These are phyloP conservation scores for Drosophila navojoa DNA, from an alignment of 1,140 invertebrate species.

Conservation along the genomic window DNA sequence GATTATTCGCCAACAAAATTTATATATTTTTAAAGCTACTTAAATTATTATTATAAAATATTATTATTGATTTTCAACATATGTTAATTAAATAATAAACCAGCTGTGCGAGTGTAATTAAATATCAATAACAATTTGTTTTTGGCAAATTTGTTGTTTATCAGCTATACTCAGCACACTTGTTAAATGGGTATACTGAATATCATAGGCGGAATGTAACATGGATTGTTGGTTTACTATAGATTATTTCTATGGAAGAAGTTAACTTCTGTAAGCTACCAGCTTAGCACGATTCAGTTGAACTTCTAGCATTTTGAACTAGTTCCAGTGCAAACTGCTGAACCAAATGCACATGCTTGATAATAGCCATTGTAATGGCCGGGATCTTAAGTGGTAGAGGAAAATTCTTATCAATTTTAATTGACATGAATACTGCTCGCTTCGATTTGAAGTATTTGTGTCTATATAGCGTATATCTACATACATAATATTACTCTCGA, in stretches of 20 bases:
- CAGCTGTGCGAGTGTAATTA: background rate
- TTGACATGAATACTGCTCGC: conserved; percentile 32
- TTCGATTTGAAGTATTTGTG: conserved; percentile 40
- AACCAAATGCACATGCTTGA: background rate
- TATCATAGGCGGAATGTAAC: too few species aligned
- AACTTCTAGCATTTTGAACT: too few species aligned
- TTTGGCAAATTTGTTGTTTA: background rate
- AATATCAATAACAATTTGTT: background rate
- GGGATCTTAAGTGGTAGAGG: conserved; percentile 7
- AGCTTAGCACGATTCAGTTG: background rate
- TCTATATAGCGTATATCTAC: conserved; percentile 5
- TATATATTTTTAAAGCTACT: too few species aligned
- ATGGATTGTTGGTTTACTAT: too few species aligned
- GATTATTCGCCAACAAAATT: too few species aligned
- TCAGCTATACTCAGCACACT: background rate
- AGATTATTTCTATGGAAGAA: too few species aligned
- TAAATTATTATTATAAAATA: too few species aligned
- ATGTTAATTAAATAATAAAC: background rate
- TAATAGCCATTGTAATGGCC: conserved; percentile 11
- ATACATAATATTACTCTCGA: conserved; percentile 5
- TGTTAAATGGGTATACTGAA: background rate
- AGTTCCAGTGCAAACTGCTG: background rate
- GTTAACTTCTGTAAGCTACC: too few species aligned
- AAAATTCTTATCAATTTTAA: conserved; percentile 24
- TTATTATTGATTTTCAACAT: background rate